Conservation (phyloP, 2,888 invertebrate genomes). For the Belgica antarctica region DNA sequence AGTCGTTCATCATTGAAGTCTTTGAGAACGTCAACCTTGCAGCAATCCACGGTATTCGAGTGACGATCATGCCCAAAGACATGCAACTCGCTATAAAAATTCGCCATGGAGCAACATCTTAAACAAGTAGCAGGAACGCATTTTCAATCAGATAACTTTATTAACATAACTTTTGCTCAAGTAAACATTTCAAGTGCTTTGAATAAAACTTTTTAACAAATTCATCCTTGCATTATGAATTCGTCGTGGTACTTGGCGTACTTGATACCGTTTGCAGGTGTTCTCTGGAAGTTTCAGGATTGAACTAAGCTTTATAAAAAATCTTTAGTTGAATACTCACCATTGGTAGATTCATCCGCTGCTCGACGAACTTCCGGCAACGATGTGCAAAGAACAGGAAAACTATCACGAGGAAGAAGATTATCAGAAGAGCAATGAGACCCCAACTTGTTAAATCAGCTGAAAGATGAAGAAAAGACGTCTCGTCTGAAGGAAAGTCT, state of each 20-base stretch:
- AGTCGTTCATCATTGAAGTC: too few relatives aligned
- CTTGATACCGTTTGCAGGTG: neutral
- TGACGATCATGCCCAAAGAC: too few relatives aligned
- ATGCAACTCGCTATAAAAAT: too few relatives aligned
- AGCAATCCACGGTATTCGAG: too few relatives aligned
- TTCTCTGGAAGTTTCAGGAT: constrained; percentile 5
- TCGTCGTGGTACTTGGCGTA: constrained; percentile 37
- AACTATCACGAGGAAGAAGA: neutral
- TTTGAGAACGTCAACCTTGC: too few relatives aligned
- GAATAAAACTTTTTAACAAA: too few relatives aligned
- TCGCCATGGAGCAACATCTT: too few relatives aligned
- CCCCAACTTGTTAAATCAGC: neutral
- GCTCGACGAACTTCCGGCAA: neutral
- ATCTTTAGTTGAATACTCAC: neutral
- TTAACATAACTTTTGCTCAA: too few relatives aligned
- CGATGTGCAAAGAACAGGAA: constrained; percentile 1
- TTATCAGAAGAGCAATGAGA: neutral
- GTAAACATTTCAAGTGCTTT: too few relatives aligned
- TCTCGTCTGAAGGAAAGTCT: neutral
- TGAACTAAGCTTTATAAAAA: neutral
- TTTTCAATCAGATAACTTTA: too few relatives aligned
- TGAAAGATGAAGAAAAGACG: too few relatives aligned
- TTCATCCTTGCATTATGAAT: constrained; percentile 15
- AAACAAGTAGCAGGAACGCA: too few relatives aligned
- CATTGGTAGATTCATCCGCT: constrained; percentile 7